A percentile compares a stretch with the other conserved stretches of the same genome.
These are phyloP conservation scores for Microplitis demolitor DNA, from an alignment of 1,140 invertebrate species.

Conservation along the genomic window DNA sequence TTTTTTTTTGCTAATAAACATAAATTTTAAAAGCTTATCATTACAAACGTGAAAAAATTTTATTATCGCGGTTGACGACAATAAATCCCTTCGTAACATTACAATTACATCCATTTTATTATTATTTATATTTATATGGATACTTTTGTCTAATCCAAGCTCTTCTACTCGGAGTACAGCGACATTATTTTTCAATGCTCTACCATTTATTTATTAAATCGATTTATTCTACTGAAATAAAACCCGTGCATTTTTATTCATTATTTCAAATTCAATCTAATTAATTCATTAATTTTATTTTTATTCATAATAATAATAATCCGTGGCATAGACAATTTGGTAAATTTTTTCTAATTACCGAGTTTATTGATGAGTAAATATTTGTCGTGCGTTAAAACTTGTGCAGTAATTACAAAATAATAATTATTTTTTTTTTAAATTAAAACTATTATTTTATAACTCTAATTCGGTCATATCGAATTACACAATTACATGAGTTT, in stretches of 20 bases:
- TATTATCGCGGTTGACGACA: slow-evolving; percentile 1
- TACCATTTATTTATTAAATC: not conserved
- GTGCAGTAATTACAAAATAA: slow-evolving; percentile 7
- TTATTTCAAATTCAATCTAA: not conserved
- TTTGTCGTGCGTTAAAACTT: slow-evolving; percentile 19
- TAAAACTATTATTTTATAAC: slow-evolving; percentile 2
- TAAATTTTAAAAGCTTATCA: slow-evolving; percentile 25
- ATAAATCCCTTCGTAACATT: slow-evolving; percentile 18
- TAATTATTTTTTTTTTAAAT: not conserved
- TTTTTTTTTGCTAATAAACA: slow-evolving; percentile 12
- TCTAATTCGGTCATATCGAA: not conserved
- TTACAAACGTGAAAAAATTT: slow-evolving; percentile 35
- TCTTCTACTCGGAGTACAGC: not conserved
- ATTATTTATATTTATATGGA: not conserved
- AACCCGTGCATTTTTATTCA: not conserved
- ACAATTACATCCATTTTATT: slow-evolving; percentile 2
- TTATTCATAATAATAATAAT: not conserved
- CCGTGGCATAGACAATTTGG: no score
- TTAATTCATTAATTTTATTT: not conserved
- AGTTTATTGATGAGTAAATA: not conserved
- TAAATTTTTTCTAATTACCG: not conserved
- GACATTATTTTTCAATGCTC: not conserved
- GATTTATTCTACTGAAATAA: not conserved
- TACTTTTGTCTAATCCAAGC: not conserved
- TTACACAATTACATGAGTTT: not conserved